Evolutionary conservation across 2,797 vertebrate species (phyloP).

Genomic region (Phaenicophaeus curvirostris): DNA sequence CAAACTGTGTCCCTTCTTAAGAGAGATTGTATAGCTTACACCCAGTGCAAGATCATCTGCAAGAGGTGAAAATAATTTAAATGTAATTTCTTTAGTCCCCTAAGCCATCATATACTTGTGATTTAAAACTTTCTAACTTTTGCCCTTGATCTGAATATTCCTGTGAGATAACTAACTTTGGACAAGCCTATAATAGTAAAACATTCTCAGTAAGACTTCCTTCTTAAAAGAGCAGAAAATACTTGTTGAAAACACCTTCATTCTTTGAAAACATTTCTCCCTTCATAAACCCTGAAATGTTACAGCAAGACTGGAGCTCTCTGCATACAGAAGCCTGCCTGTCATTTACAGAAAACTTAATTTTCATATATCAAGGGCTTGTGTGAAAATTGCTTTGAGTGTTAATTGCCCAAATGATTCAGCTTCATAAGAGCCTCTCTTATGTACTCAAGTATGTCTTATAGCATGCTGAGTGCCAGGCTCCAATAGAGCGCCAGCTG

Average conservation of each 20-base stretch:
- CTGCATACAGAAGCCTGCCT: slow-evolving; percentile 20
- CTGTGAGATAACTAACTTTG: not conserved
- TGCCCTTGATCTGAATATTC: not conserved
- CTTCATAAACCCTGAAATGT: slow-evolving; percentile 53
- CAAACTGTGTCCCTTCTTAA: not conserved
- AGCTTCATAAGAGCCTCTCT: slow-evolving; percentile 53
- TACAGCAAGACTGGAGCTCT: not conserved
- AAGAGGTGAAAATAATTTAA: not conserved
- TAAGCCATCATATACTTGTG: not conserved
- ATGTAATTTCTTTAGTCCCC: not conserved
- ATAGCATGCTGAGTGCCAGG: slow-evolving; percentile 15
- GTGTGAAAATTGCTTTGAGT: slow-evolving; percentile 62
- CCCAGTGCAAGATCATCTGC: not conserved
- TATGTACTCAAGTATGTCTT: slow-evolving; percentile 40
- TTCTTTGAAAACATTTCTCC: slow-evolving; percentile 8
- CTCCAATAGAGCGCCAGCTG: slow-evolving; percentile 50
- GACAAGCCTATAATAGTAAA: not conserved
- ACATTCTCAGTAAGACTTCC: not conserved
- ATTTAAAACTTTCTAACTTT: not conserved
- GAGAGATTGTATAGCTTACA: not conserved
- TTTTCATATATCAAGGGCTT: slow-evolving; percentile 60
- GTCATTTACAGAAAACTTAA: slow-evolving; percentile 28
- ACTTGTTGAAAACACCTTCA: slow-evolving; percentile 15
- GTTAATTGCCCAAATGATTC: slow-evolving; percentile 68
- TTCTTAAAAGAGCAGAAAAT: slow-evolving; percentile 10